Evolutionary conservation across 2,888 invertebrate species (phyloP), one percentile per base, ranked within the genome.

Genomic region (Lithosia quadra): DNA sequence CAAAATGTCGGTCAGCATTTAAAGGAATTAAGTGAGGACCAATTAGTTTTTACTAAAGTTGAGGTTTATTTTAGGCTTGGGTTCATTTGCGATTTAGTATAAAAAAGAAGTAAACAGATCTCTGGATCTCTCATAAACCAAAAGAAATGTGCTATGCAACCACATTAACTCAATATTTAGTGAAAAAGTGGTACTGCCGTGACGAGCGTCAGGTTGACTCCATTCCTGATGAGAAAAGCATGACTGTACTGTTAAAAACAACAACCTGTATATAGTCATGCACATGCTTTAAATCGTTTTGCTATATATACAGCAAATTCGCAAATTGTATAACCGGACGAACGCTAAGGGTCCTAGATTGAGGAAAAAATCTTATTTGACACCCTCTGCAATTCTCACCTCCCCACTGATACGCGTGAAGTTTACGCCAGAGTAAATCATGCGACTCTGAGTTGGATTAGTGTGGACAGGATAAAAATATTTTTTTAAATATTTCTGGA

Each of bases 331-430:
- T 91, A 89, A 90, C 89, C 88, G 90, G 87, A 90, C 84, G 84
- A 76, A 83, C 80, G 83, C 83, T 80, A 72, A 59, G 65, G 74
- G 76, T 83, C 85, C 84, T 77, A 88, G 91, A 91, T 92, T 90
- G 92, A 92, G 94, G 92, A 92, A 93, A 91, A 93, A 94, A 94
- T 94, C 94, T 93, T 94, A 94, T 94, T 94, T 91, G 91, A 89
- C 88, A 86, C 91, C 92, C 88, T 88, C 75, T 79, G 87, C 91
- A 87, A 90, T 93, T 90, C 88, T 76, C 92, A 90, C 93, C 90
- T 90, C 89, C 90, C 90, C 81, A 68, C 77, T 77, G 82, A 81
- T 81, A 82, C 83, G 86, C 85, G 81, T 85, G 83, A 84, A 80
- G 82, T 75, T 77, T 73, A 74, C 71, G 70, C 73, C 76, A 75